Conservation (phyloP, 2,888 invertebrate species). For the Sphaerophoria taeniata region DNA sequence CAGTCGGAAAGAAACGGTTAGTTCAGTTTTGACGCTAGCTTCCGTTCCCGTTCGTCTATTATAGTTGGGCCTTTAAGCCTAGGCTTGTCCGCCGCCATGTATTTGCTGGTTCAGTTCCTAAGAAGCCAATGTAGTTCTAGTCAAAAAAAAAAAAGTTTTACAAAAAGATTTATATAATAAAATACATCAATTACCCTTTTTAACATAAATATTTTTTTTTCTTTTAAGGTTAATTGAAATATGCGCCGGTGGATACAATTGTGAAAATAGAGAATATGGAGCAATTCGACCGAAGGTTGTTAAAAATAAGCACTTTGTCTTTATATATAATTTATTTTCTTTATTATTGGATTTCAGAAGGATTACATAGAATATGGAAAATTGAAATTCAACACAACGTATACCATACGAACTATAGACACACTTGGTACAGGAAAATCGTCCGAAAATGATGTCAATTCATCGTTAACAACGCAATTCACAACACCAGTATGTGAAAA, state of each 20-base stretch:
- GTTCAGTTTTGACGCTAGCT: too few species aligned
- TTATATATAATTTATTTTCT: constrained; percentile 5
- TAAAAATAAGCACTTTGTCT: neutral
- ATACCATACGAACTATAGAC: constrained; percentile 78
- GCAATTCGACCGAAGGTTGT: constrained; percentile 81
- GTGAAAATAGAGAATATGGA: constrained; percentile 81
- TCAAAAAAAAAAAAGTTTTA: too few species aligned
- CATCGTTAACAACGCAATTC: constrained; percentile 74
- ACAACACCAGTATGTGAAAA: constrained; percentile 81
- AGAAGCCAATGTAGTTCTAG: too few species aligned
- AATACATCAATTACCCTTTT: too few species aligned
- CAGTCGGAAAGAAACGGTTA: too few species aligned
- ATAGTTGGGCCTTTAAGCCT: too few species aligned
- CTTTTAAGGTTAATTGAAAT: constrained; percentile 81
- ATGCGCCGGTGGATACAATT: constrained; percentile 80
- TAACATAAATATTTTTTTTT: constrained; percentile 9
- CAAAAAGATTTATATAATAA: too few species aligned
- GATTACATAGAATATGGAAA: constrained; percentile 81
- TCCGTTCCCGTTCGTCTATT: too few species aligned
- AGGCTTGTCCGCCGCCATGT: too few species aligned
- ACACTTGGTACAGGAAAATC: constrained; percentile 36
- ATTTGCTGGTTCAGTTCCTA: too few species aligned
- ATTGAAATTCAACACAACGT: constrained; percentile 81
- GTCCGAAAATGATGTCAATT: constrained; percentile 52
- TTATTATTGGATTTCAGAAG: constrained; percentile 77